A percentile compares a stretch with the other conserved stretches of the same genome.
Evolutionary conservation across 2,888 invertebrate genomes (phyloP).

Genomic region (Hyalella azteca): DNA sequence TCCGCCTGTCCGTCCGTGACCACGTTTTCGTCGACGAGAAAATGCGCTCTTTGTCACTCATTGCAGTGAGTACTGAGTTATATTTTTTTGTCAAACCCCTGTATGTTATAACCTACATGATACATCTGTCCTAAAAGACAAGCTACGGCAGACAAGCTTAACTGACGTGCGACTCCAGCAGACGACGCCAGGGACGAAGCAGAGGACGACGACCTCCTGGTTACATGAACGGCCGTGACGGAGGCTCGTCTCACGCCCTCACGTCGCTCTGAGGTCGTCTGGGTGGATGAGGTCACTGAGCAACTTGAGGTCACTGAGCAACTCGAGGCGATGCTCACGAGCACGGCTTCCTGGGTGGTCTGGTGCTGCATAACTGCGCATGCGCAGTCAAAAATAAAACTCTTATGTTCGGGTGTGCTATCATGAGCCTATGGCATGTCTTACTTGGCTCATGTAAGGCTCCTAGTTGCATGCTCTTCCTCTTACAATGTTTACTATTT

Average conservation of each 20-base stretch:
- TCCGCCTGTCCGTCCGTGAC: too few species aligned
- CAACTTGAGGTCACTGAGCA: background rate
- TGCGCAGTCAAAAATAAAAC: too few species aligned
- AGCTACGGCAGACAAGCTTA: background rate
- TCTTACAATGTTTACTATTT: too few species aligned
- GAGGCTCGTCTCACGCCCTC: slow-evolving; percentile 8
- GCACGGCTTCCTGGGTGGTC: background rate
- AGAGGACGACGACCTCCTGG: slow-evolving; percentile 7
- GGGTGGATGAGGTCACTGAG: background rate
- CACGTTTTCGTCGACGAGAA: too few species aligned
- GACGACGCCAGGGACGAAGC: background rate
- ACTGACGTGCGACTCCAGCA: background rate
- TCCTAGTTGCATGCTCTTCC: too few species aligned
- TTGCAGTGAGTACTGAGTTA: too few species aligned
- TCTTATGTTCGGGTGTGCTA: too few species aligned
- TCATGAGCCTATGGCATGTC: too few species aligned
- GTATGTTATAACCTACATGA: background rate
- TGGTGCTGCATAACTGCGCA: slow-evolving; percentile 11
- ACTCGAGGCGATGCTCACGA: background rate
- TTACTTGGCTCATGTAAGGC: too few species aligned
- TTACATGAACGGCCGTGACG: background rate
- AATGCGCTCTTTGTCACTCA: too few species aligned
- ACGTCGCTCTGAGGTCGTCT: background rate
- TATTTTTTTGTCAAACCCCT: too few species aligned
- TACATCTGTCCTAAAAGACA: background rate